Evolutionary conservation across 2,888 invertebrate species (phyloP).

Genomic region (Leptopterna dolabrata): DNA sequence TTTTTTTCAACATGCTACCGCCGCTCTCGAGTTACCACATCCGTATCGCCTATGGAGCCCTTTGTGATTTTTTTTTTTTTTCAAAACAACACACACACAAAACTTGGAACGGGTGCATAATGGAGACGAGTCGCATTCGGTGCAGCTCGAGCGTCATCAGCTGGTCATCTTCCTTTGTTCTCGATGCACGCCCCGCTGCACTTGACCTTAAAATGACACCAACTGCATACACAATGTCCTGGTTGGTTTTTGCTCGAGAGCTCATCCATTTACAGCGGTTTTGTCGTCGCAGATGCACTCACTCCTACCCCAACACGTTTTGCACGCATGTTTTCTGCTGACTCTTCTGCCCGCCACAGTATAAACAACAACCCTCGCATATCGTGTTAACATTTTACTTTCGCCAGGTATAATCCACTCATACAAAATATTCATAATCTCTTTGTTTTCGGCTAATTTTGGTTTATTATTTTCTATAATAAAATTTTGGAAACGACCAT

Average conservation of each 20-base stretch:
- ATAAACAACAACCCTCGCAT: no score
- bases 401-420: no score
- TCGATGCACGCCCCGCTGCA: background rate
- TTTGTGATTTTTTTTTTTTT: background rate
- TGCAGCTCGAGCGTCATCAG: background rate
- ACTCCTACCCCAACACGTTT: background rate
- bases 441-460: no score
- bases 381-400: no score
- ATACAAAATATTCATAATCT: no score
- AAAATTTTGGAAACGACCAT: no score
- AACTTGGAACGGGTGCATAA: background rate
- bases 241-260: background rate
- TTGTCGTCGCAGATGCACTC: background rate
- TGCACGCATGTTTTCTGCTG: background rate
- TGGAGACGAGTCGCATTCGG: background rate
- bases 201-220: constrained; percentile 3
- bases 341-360: no score
- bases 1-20: background rate
- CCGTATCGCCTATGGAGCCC: background rate
- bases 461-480: no score
- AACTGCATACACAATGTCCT: background rate
- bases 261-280: background rate
- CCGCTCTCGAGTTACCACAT: background rate
- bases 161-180: background rate
- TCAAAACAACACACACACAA: background rate